Evolutionary conservation across 1,140 invertebrate species (phyloP).

Genomic region (Nasonia giraulti): DNA sequence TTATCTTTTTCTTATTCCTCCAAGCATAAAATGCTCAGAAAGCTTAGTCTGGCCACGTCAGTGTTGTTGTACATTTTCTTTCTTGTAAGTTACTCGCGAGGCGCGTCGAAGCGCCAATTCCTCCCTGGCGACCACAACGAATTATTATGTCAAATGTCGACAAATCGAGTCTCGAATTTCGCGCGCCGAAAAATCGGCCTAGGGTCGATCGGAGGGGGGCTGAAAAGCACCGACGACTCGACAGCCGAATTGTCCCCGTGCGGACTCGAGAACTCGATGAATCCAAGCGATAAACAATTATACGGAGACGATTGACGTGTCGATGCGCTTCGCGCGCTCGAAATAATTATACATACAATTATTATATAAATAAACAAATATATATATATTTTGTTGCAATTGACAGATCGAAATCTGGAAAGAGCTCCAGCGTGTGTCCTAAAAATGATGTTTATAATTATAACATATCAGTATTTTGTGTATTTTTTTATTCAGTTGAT

Average conservation of each 20-base stretch:
- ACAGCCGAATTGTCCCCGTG: constrained; percentile 50
- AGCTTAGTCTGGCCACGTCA: constrained; percentile 59
- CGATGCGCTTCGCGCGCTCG: constrained; percentile 33
- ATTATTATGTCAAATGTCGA: not conserved
- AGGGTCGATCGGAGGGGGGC: constrained; percentile 47
- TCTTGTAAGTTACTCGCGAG: constrained; percentile 39
- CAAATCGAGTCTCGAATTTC: not conserved
- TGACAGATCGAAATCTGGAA: constrained; percentile 66
- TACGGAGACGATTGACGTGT: not conserved
- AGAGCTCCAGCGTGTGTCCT: constrained; percentile 68
- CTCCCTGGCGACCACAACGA: not conserved
- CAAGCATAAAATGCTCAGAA: constrained; percentile 55
- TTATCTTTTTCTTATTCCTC: constrained; percentile 53
- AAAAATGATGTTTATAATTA: constrained; percentile 62
- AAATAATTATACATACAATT: constrained; percentile 66
- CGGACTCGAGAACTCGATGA: not conserved
- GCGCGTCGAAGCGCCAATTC: constrained; percentile 20
- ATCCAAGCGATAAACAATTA: not conserved
- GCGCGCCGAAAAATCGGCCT: not conserved
- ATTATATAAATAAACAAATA: constrained; percentile 62
- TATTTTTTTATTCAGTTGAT: constrained; percentile 68
- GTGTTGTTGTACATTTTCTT: constrained; percentile 66
- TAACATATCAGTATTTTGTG: constrained; percentile 72
- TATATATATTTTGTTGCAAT: constrained; percentile 68
- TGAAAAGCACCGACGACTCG: constrained; percentile 55